Evolutionary conservation across 2,797 vertebrate genomes (phyloP).

Genomic region (Echeneis naucrates): DNA sequence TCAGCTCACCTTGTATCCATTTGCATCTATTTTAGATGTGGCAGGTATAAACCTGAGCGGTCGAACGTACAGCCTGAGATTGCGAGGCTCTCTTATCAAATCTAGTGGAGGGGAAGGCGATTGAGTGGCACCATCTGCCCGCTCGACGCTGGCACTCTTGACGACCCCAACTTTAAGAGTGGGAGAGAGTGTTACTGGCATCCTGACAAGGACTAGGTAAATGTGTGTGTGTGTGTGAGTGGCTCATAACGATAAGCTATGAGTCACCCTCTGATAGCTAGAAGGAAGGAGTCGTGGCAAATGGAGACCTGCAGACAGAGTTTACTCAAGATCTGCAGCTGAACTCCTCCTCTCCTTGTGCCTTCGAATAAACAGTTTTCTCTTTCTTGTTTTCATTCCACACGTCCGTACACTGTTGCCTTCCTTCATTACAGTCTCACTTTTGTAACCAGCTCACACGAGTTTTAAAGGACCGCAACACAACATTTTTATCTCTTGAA

Average conservation of each 20-base stretch:
- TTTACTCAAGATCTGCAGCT: slow-evolving; percentile 28
- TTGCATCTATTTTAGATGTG: slow-evolving; percentile 19
- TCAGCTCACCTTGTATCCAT: background rate
- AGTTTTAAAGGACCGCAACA: background rate
- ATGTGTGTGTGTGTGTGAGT: slow-evolving; percentile 11
- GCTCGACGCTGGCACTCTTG: slow-evolving; percentile 29
- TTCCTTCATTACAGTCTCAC: slow-evolving; percentile 3
- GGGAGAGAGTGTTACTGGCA: slow-evolving; percentile 32
- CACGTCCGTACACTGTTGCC: slow-evolving; percentile 6
- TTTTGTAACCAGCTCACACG: background rate
- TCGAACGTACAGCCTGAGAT: background rate
- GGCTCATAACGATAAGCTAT: slow-evolving; percentile 48
- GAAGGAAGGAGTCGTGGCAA: slow-evolving; percentile 26
- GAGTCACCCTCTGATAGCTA: slow-evolving; percentile 49
- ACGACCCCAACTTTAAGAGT: slow-evolving; percentile 26
- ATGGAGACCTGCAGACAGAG: slow-evolving; percentile 32
- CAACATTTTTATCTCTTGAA: background rate
- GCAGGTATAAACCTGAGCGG: slow-evolving; percentile 7
- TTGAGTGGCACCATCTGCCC: slow-evolving; percentile 59
- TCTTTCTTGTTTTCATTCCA: slow-evolving; percentile 6
- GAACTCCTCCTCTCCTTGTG: slow-evolving; percentile 1
- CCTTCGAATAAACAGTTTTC: slow-evolving; percentile 9
- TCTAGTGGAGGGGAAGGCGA: slow-evolving; percentile 18
- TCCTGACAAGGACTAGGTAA: slow-evolving; percentile 27
- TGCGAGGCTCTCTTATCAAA: slow-evolving; percentile 32